A percentile compares a stretch with the other conserved stretches of the same genome.
These are phyloP conservation scores for Apocrypta bakeri DNA, from an alignment of 1,140 invertebrate species.

Conservation along the genomic window DNA sequence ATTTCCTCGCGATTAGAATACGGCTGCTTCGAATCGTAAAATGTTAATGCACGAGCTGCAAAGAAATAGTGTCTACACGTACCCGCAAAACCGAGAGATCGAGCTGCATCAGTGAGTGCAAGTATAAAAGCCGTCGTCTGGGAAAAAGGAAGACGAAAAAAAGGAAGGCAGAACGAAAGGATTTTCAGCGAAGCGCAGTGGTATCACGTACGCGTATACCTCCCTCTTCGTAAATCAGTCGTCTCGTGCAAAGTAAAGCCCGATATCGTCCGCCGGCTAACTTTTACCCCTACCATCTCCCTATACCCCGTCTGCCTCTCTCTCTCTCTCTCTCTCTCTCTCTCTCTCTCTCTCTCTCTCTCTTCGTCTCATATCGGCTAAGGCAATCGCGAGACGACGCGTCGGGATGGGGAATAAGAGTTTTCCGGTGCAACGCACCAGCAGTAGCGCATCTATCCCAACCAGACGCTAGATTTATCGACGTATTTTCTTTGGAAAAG, in stretches of 20 bases:
- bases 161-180: neutral
- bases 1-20: neutral
- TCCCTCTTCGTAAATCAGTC: constrained; percentile 40
- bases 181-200: constrained; percentile 1
- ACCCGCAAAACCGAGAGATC: neutral
- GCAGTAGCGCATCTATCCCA: constrained; percentile 52
- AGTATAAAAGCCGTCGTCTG: neutral
- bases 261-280: neutral
- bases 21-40: neutral
- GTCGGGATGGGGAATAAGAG: constrained; percentile 28
- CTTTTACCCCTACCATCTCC: too few relatives aligned
- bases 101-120: neutral
- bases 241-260: neutral
- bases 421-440: constrained; percentile 41
- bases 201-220: neutral
- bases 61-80: neutral
- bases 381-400: constrained; percentile 32
- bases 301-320: too few relatives aligned
- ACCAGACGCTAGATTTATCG: constrained; percentile 64
- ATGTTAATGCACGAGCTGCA: neutral
- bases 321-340: neutral
- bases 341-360: neutral
- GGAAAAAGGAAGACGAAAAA: neutral
- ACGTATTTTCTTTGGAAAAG: constrained; percentile 62
- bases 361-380: neutral